Base-by-base conservation (phyloP, 2,888 invertebrate species). In the Andrena flavipes region DNA sequence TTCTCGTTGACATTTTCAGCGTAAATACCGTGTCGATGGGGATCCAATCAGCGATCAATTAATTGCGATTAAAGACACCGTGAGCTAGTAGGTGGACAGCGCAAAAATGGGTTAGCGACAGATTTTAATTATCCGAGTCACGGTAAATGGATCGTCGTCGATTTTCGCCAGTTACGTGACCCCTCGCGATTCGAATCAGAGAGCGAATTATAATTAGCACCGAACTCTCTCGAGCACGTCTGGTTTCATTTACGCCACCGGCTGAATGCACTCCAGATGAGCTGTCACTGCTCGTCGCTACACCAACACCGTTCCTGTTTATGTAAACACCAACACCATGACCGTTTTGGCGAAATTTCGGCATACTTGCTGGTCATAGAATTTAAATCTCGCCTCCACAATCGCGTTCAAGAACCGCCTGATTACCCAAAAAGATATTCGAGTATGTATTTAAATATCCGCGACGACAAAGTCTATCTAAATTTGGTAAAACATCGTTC, bases 141-240 rank as follows among this genome's bases (percentile, higher is more conserved):
- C 48, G 48, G 63, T 54, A 42, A 76, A 48, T 62, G 51, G 26
- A 78, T 75, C 51, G 26, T 26, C 23, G 70, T 20, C 26, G 59
- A 73, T 70, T 75, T 63, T 76, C 64, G 42, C 7, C 56, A 26
- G 60, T 72, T 80, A 76, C 80, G 80, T 72, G 76, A 71, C 74
- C 78, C 71, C 76, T 60, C 42, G 76, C 65, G 56, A 67, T 54
- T 60, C 69, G 51, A 59, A 69, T 51, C 70, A 26, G 10, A 49
- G 29, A n/a, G 51, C 33, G 73, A 60, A 82, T 86, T 84, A 79
- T 75, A 85, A 85, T 85, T 86, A 81, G 72, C 84, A 74, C 20
- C 59, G 51, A 59, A 60, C 63, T 5, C 59, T 72, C 48, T 60
- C 64, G 30, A 33, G 56, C 83, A 77, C 77, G 80, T 83, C 64